Conservation (phyloP, 2,113 vertebrate genomes). For the Himantopus leucocephalus region DNA sequence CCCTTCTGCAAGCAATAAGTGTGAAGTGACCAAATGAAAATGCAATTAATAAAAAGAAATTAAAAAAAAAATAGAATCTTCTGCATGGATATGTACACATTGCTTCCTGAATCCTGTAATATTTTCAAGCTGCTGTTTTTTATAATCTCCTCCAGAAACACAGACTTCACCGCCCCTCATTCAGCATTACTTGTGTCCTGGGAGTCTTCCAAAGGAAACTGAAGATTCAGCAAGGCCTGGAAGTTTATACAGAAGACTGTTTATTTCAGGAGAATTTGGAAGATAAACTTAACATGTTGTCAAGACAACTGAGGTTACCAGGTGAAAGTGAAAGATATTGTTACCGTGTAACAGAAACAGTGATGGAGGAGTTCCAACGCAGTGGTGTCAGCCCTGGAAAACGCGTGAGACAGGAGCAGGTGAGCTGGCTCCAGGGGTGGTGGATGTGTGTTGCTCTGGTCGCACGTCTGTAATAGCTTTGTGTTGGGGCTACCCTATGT, state of each 20-base stretch:
- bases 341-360: neutral
- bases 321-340: neutral
- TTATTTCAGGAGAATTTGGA: neutral
- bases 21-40: neutral
- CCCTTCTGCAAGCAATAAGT: neutral
- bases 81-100: rapidly evolving
- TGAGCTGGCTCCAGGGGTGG: neutral
- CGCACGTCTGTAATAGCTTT: neutral
- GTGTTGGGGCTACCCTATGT: neutral
- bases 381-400: neutral
- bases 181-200: neutral
- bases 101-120: neutral
- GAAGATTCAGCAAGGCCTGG: neutral
- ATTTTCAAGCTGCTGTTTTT: neutral
- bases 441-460: neutral
- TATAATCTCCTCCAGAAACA: neutral
- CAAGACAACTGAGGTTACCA: neutral
- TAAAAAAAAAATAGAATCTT: neutral
- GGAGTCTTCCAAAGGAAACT: neutral
- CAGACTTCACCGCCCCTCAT: neutral
- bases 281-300: neutral
- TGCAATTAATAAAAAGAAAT: neutral
- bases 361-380: neutral
- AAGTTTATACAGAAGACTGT: neutral
- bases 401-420: neutral